Evolutionary conservation across 2,888 invertebrate species (phyloP), one percentile per base, ranked within the genome.

Genomic region (Anorthoa munda): DNA sequence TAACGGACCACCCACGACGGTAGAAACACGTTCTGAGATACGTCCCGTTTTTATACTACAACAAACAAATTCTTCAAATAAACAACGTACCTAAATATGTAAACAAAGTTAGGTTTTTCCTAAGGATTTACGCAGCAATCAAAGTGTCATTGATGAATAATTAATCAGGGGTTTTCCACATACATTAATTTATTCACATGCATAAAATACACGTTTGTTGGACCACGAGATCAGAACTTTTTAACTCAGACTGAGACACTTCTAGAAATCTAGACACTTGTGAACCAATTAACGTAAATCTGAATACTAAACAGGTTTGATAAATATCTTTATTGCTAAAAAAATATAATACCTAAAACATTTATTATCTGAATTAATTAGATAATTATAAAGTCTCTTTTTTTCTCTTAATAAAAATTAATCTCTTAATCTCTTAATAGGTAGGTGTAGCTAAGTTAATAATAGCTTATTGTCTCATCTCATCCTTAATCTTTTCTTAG

Each of bases 1-100:
- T 79, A 69, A 55, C 58, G 55, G 81, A 78, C 85, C 86, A 83
- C 86, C 76, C 86, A 87, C 70, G 51, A 58, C 39, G 79, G 13
- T 69, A 50, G 50, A 72, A 82, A 83, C 75, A 60, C 60, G 71
- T 64, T 71, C 48, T 64, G 46, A 51, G 21, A 31, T 51, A 18
- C 23, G 56, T 31, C 53, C 64, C 67, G 61, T 81, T 83, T 75
- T 77, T 77, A 66, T 66, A 48, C 46, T 18, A 17, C 0, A 46
- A 26, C 18, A 56, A 72, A 79, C 31, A 60, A 68, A 72, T 56
- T 50, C 17, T 50, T 58, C 63, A 23, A n/a, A 65, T 77, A 66
- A 72, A 68, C 51, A 79, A 50, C 66, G 23, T 50, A 48, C 4
- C 50, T 56, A 45, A n/a, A 60, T 65, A 76, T 61, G 73, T 64